Percentiles rank a stretch among this genome's conserved stretches.
These are phyloP conservation scores for Noctua pronuba DNA, from an alignment of 2,888 invertebrate genomes.

Conservation along the genomic window DNA sequence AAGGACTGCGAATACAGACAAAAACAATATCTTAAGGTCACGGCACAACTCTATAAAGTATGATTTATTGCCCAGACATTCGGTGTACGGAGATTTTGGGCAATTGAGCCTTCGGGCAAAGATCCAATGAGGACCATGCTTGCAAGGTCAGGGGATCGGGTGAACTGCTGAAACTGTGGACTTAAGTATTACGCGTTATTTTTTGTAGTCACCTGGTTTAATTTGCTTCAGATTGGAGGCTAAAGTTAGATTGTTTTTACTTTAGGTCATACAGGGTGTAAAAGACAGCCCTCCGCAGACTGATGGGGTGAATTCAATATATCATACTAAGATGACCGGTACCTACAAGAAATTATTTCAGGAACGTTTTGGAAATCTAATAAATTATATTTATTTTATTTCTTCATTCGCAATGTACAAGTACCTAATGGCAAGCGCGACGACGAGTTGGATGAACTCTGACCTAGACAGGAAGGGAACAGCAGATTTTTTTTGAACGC, in stretches of 20 bases:
- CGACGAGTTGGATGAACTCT: no score
- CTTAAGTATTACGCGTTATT: constrained; percentile 24
- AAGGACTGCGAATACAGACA: constrained; percentile 51
- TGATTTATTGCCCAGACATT: constrained; percentile 59
- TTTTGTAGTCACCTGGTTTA: not conserved
- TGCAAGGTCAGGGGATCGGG: constrained; percentile 36
- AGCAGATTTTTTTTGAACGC: no score
- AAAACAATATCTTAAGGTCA: constrained; percentile 62
- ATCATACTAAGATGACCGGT: no score
- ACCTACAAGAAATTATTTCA: no score
- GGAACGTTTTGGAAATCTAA: no score
- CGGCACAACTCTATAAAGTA: constrained; percentile 47
- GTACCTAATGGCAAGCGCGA: no score
- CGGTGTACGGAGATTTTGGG: constrained; percentile 38
- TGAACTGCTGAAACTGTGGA: constrained; percentile 19
- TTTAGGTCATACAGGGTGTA: no score
- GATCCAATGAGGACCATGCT: constrained; percentile 50
- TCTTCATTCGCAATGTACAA: no score
- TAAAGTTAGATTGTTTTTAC: not conserved
- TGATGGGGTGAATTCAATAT: no score
- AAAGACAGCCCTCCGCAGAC: no score
- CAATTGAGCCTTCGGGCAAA: constrained; percentile 67
- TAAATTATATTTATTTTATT: no score
- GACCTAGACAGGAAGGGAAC: no score
- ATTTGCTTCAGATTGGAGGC: not conserved